Evolutionary conservation across 2,888 invertebrate species (phyloP).

Genomic region (Drosophila pseudotakahashii): DNA sequence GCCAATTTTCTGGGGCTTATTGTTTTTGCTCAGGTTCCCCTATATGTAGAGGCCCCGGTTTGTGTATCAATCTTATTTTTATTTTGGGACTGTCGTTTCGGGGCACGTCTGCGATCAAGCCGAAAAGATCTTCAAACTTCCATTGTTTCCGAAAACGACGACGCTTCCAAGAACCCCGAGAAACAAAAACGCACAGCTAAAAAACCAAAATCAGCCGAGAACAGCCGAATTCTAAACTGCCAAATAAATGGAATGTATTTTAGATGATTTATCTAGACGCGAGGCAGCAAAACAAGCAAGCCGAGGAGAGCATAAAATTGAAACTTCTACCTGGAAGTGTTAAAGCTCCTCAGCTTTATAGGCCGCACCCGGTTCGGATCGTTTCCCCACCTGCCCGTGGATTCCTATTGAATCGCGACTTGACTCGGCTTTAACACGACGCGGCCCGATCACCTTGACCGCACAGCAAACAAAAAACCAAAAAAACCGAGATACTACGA

Average conservation of each 20-base stretch:
- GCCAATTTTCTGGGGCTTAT: constrained; percentile 51
- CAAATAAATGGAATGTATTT: constrained; percentile 60
- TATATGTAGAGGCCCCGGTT: too few species aligned
- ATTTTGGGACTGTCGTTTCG: constrained; percentile 10
- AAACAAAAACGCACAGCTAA: constrained; percentile 48
- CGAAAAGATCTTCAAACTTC: constrained; percentile 27
- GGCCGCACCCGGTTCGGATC: constrained; percentile 52
- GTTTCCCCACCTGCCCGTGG: constrained; percentile 40
- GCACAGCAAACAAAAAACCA: constrained; percentile 41
- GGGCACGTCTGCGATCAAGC: constrained; percentile 19
- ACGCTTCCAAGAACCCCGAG: constrained; percentile 43
- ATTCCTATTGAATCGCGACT: constrained; percentile 41
- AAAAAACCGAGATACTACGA: constrained; percentile 7
- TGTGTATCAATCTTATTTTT: constrained; percentile 10
- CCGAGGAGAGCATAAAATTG: constrained; percentile 36
- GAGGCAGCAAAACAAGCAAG: constrained; percentile 18
- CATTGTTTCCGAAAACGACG: constrained; percentile 44
- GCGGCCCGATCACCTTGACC: constrained; percentile 66
- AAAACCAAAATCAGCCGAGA: constrained; percentile 35
- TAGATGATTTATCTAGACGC: constrained; percentile 66
- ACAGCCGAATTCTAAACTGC: constrained; percentile 63
- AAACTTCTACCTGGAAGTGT: constrained; percentile 73
- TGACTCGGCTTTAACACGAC: constrained; percentile 25
- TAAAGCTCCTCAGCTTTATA: constrained; percentile 38
- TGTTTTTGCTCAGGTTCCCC: constrained; percentile 18